Conservation (phyloP, 2,113 vertebrate species). For the Euleptes europaea region DNA sequence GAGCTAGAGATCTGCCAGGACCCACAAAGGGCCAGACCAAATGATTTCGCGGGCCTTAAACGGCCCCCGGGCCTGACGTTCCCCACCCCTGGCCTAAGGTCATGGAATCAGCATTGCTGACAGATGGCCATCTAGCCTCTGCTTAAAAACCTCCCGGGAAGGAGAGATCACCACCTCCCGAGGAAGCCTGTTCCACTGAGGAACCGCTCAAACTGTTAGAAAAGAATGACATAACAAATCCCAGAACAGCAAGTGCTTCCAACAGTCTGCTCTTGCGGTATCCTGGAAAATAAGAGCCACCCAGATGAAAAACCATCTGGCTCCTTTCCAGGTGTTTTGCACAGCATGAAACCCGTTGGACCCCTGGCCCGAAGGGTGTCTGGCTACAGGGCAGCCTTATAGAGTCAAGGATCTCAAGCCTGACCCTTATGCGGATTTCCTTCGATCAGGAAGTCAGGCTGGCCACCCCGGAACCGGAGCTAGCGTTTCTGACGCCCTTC, state of each 20-base stretch:
- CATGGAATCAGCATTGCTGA: no score
- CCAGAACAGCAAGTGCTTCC: slow-evolving; percentile 62
- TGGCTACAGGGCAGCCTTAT: background rate
- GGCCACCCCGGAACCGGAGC: rapidly evolving
- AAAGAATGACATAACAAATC: slow-evolving; percentile 42
- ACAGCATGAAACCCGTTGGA: background rate
- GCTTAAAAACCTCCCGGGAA: no score
- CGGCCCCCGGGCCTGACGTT: no score
- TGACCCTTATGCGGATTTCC: background rate
- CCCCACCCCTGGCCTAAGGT: no score
- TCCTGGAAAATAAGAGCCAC: slow-evolving; percentile 56
- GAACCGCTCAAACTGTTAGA: no score
- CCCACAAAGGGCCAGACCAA: no score
- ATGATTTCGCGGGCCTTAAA: no score
- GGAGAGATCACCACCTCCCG: no score
- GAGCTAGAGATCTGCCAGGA: no score
- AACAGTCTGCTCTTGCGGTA: slow-evolving; percentile 61
- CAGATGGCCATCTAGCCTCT: no score
- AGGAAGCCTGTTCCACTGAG: no score
- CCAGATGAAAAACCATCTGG: slow-evolving; percentile 61
- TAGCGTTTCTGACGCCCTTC: background rate
- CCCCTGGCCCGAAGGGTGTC: slow-evolving; percentile 18
- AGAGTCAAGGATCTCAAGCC: rapidly evolving
- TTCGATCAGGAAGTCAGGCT: background rate
- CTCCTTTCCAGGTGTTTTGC: slow-evolving; percentile 56